Percentiles rank a stretch among this genome's conserved stretches.
phyloP scores from a whole-genome alignment of 2,113 vertebrate genomes.

The Thalassoma bifasciatum region DNA sequence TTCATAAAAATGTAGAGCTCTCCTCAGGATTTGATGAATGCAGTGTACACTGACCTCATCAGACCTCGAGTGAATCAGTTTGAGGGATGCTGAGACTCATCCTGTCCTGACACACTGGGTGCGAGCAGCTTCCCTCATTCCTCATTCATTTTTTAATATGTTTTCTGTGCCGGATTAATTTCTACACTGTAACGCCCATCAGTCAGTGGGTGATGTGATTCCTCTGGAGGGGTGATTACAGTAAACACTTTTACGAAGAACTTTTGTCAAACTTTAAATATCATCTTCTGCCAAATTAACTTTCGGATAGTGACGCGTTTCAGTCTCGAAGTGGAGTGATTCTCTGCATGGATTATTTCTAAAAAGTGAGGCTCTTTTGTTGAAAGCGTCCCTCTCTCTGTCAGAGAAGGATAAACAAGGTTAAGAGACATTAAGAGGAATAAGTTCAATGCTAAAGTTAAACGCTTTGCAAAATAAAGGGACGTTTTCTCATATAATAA shows the following conservation, averaged over 20 bases:
- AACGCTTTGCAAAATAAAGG: neutral
- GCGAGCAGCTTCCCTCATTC: conserved; percentile 25
- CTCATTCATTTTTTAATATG: conserved; percentile 59
- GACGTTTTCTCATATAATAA: neutral
- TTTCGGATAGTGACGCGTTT: neutral
- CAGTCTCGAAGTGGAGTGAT: neutral
- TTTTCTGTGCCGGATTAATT: conserved; percentile 63
- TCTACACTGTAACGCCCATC: conserved; percentile 58
- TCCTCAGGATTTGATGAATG: conserved; percentile 61
- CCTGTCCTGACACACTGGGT: conserved; percentile 30
- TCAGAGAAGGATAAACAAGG: neutral
- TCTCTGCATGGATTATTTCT: neutral
- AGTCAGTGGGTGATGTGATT: conserved; percentile 52
- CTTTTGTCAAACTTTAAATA: neutral
- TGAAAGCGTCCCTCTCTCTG: neutral
- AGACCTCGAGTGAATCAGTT: conserved; percentile 46
- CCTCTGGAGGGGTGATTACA: conserved; percentile 51
- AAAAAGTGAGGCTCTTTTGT: neutral
- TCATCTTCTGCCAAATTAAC: neutral
- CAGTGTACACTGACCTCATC: conserved; percentile 60
- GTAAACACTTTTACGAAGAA: conserved; percentile 14
- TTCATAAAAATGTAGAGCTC: conserved; percentile 25
- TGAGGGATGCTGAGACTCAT: conserved; percentile 34
- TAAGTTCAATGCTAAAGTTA: neutral
- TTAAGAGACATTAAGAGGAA: too few species aligned